Conservation (phyloP, 2,113 vertebrate genomes). For the Bubalus kerabau region DNA sequence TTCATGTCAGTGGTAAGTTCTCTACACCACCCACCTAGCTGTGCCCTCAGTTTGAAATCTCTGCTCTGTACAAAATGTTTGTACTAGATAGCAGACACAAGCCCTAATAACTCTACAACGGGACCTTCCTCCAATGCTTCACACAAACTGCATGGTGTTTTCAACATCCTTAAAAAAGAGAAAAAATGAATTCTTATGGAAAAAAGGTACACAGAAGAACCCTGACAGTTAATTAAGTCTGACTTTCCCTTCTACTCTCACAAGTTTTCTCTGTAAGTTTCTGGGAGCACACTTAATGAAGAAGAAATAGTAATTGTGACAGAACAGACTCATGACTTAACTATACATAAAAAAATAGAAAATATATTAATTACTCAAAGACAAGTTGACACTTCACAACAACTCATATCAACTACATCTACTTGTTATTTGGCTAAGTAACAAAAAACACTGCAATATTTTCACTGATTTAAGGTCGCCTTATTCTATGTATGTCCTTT, state of each 20-base stretch:
- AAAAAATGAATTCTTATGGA: neutral
- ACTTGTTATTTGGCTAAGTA: neutral
- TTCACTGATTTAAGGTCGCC: neutral
- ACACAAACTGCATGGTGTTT: neutral
- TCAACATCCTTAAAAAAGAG: neutral
- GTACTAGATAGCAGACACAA: neutral
- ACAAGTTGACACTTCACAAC: neutral
- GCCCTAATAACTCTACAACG: fast-evolving
- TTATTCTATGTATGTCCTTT: neutral
- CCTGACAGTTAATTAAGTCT: neutral
- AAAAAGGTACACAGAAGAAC: neutral
- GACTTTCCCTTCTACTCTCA: neutral
- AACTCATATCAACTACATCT: neutral
- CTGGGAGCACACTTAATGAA: neutral
- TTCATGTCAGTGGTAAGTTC: neutral
- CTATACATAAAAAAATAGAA: neutral
- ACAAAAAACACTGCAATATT: neutral
- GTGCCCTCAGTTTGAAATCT: neutral
- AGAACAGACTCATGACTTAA: neutral
- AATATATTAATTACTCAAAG: neutral
- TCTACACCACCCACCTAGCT: neutral
- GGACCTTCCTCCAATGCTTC: neutral
- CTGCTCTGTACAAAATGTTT: neutral
- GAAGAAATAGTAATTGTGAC: neutral
- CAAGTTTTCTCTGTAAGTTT: neutral